Percentiles rank a stretch among this genome's conserved stretches.
Evolutionary conservation across 1,140 invertebrate genomes (phyloP).

Genomic region (Aphaenogaster rudis): DNA sequence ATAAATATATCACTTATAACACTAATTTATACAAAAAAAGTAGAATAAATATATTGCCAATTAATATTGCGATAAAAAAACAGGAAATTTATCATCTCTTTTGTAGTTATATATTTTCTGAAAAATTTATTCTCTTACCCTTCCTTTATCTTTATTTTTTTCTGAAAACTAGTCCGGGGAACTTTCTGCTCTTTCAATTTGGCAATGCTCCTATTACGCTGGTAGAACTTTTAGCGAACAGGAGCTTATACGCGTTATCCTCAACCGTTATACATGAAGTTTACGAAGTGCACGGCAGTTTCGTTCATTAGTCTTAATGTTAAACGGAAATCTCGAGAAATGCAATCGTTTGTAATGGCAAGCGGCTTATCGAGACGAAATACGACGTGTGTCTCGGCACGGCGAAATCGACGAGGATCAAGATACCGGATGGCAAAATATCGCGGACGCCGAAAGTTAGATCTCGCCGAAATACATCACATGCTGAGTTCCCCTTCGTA

Average conservation of each 20-base stretch:
- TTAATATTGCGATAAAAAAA: not conserved
- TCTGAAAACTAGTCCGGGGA: not conserved
- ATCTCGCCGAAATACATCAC: constrained; percentile 57
- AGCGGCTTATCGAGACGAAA: constrained; percentile 7
- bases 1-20: not conserved
- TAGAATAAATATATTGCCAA: not conserved
- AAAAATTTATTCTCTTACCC: not conserved
- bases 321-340: not conserved
- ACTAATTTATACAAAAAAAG: not conserved
- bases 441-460: constrained; percentile 31
- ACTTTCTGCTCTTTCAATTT: not conserved
- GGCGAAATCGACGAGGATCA: constrained; percentile 16
- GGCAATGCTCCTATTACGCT: not conserved
- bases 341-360: constrained; percentile 16
- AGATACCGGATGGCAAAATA: constrained; percentile 15
- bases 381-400: constrained; percentile 31
- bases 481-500: constrained; percentile 2
- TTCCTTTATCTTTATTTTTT: not conserved
- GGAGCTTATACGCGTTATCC: not conserved
- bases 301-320: constrained; percentile 14
- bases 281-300: not conserved
- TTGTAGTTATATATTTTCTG: not conserved
- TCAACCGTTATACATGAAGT: not conserved
- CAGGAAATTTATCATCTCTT: not conserved
- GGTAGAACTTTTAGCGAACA: not conserved